A percentile compares a stretch with the other conserved stretches of the same genome.
Conservation (phyloP, 2,113 vertebrate genomes). For the Notothenia rossii region DNA sequence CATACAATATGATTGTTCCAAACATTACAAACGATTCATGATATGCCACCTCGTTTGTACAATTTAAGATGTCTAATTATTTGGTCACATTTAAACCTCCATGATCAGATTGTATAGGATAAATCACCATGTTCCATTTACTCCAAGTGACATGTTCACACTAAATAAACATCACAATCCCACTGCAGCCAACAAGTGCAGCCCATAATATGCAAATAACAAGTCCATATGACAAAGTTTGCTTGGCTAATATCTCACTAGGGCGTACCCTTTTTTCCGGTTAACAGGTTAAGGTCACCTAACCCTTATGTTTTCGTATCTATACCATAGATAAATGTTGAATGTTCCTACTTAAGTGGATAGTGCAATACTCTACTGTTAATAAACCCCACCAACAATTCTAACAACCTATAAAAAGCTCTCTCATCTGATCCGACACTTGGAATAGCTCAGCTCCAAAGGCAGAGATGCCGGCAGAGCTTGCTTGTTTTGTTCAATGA, state of each 20-base stretch:
- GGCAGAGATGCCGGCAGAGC: constrained; percentile 50
- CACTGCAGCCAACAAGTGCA: too few species aligned
- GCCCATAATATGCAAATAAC: too few species aligned
- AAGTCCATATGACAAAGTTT: background rate
- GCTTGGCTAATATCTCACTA: background rate
- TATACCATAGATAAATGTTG: background rate
- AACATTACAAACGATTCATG: background rate
- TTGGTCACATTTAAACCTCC: background rate
- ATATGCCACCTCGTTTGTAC: background rate
- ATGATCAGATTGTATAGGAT: background rate
- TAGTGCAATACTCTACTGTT: constrained; percentile 4
- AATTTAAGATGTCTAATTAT: too few species aligned
- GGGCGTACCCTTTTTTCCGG: too few species aligned
- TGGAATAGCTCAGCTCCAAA: constrained; percentile 65
- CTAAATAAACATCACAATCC: background rate
- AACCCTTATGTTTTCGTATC: background rate
- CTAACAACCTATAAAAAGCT: constrained; percentile 47
- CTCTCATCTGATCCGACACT: constrained; percentile 47
- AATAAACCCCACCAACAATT: constrained; percentile 23
- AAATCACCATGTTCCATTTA: background rate
- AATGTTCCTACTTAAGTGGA: background rate
- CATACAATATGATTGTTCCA: background rate
- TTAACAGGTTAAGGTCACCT: background rate
- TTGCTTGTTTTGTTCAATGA: constrained; percentile 74
- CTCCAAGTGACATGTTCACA: background rate